Base-by-base conservation (phyloP, 2,797 vertebrate genomes). In the Liasis olivaceus region DNA sequence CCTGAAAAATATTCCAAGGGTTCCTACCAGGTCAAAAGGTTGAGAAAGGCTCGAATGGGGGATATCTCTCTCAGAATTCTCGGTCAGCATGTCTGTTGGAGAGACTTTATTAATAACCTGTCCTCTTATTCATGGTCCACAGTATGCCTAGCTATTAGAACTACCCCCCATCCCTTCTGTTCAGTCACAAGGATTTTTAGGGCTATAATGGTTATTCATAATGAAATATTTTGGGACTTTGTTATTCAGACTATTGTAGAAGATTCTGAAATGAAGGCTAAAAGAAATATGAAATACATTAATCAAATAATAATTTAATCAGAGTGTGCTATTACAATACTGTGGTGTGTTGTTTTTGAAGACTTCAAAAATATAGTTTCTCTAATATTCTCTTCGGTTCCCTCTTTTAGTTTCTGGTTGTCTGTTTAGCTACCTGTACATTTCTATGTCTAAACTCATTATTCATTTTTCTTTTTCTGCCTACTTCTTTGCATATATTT, bases 91-190 rank as follows among this genome's bases (percentile, higher is more conserved):
- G 6, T 36, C 15, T 72, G 31, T 8, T 72, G 31, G 15, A 72
- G 31, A 72, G 31, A 72, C 14, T 72, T 51, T 51, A 51, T 51
- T 51, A 51, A 51, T 51, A 51, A 51, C 47, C 3, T 58, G 3
- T 58, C 13, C 59, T 87, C 11, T 54, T 28, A 86, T 72, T n/a
- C 60, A 66, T 62, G 60, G 12, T 84, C 81, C 54, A 81, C 72
- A 47, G 2, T 63, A 69, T 58, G 89, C 26, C 62, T 69, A 42
- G 13, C 54, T 91, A 69, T 42, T 93, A 63, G 31, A 90, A 81
- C 66, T 88, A 47, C 89, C 17, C 69, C 85, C 59, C 28, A 36
- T n/a, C 12, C 54, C 89, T 93, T 42, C 69, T 88, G 89, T 93
- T 91, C 51, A 59, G 8, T 90, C 15, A 11, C 2, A 58, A 59